Percentiles rank a stretch among this genome's conserved stretches.
phyloP scores from a whole-genome alignment of 2,888 invertebrate genomes.

The Brenthis ino region DNA sequence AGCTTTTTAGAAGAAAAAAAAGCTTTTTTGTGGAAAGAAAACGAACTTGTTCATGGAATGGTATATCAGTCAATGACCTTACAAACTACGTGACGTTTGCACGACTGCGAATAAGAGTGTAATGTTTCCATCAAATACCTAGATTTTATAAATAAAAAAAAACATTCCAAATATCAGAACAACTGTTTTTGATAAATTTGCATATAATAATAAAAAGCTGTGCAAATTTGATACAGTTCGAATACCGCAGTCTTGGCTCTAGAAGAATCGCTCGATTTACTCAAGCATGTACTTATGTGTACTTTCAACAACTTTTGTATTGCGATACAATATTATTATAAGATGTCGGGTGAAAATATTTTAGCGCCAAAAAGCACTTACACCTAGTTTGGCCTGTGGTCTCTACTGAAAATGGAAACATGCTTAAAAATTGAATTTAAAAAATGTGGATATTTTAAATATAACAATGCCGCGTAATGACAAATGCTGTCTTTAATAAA shows the following conservation, averaged over 20 bases:
- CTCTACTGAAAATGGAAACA: slow-evolving; percentile 24
- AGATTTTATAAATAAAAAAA: background rate
- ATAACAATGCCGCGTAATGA: background rate
- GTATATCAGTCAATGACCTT: slow-evolving; percentile 48
- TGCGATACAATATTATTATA: slow-evolving; percentile 44
- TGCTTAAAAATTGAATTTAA: background rate
- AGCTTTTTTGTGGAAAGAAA: slow-evolving; percentile 4
- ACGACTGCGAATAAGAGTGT: slow-evolving; percentile 4
- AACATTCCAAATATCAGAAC: background rate
- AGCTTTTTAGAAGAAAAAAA: background rate
- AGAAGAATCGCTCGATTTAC: slow-evolving; percentile 14
- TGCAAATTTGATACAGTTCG: slow-evolving; percentile 3
- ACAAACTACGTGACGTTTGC: slow-evolving; percentile 26
- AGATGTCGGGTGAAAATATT: slow-evolving; percentile 45
- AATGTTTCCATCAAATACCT: background rate
- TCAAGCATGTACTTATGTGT: slow-evolving; percentile 9
- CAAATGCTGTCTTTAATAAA: no score
- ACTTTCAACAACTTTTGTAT: slow-evolving; percentile 36
- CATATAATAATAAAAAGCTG: slow-evolving; percentile 5
- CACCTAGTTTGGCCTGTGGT: slow-evolving; percentile 56
- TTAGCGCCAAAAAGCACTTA: slow-evolving; percentile 47
- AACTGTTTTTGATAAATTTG: background rate
- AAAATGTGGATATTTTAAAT: background rate
- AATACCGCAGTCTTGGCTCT: slow-evolving; percentile 18
- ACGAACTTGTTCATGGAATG: slow-evolving; percentile 46